Percentiles rank a stretch among this genome's conserved stretches.
Evolutionary conservation across 1,140 invertebrate species (phyloP).

Genomic region (Yoshiicerus persimilis): DNA sequence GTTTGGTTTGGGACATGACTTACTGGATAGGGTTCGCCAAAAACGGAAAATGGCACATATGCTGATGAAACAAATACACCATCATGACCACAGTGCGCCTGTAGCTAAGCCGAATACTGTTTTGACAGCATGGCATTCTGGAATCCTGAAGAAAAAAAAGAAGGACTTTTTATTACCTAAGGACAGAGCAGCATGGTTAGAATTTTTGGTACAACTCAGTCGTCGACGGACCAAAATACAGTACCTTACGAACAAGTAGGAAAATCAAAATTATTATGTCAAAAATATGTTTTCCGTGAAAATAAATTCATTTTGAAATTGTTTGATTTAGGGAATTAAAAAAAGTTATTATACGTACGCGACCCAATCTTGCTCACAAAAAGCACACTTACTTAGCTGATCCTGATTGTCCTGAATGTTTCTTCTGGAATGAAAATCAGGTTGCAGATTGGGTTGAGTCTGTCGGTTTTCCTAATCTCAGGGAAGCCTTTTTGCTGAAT

Average conservation of each 20-base stretch:
- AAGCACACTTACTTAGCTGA: not conserved
- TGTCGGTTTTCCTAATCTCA: slow-evolving; percentile 33
- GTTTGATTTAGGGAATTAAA: slow-evolving; percentile 28
- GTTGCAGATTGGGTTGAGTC: slow-evolving; percentile 37
- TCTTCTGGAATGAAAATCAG: slow-evolving; percentile 33
- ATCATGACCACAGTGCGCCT: not conserved
- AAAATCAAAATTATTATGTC: not conserved
- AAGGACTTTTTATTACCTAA: slow-evolving; percentile 29
- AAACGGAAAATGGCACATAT: not conserved
- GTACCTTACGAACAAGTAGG: slow-evolving; percentile 34
- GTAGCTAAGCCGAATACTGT: not conserved
- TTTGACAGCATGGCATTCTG: not conserved
- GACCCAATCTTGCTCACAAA: not conserved
- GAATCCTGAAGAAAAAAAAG: not conserved
- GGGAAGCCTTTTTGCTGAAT: slow-evolving; percentile 38
- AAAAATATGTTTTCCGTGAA: not conserved
- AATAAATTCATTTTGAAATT: not conserved
- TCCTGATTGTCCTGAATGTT: slow-evolving; percentile 36
- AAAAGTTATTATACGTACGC: slow-evolving; percentile 33
- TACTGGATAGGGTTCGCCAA: not conserved
- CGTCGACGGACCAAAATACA: slow-evolving; percentile 20
- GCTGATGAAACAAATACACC: not conserved
- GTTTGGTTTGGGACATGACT: not conserved
- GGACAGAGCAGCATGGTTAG: slow-evolving; percentile 39
- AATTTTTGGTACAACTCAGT: slow-evolving; percentile 29